Evolutionary conservation across 2,797 vertebrate species (phyloP).

Genomic region (Sebastes trivittatus): DNA sequence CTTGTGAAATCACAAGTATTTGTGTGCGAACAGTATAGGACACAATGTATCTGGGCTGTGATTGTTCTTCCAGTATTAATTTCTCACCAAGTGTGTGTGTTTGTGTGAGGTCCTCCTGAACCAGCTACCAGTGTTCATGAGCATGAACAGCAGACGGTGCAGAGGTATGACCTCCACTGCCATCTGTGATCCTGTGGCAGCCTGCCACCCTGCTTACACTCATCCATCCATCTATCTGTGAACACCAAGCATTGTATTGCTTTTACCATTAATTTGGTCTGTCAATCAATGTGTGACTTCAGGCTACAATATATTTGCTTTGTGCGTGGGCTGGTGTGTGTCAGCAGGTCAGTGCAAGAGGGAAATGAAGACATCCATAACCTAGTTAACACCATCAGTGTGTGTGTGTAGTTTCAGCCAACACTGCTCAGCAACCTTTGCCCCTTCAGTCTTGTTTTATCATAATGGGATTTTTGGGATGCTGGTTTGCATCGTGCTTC

Average conservation of each 20-base stretch:
- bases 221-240: not conserved
- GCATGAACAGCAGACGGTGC: slow-evolving; percentile 24
- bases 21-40: not conserved
- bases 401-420: not conserved
- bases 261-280: not conserved
- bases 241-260: not conserved
- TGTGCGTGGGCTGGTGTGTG: not conserved
- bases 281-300: not conserved
- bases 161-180: slow-evolving; percentile 8
- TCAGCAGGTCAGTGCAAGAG: not conserved
- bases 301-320: not conserved
- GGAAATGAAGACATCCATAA: not conserved
- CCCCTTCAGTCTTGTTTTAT: not conserved
- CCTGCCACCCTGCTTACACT: not conserved
- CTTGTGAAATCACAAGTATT: not conserved
- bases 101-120: not conserved
- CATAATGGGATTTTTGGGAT: not conserved
- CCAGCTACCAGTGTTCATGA: slow-evolving; percentile 33
- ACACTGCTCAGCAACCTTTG: not conserved
- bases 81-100: not conserved
- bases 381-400: not conserved
- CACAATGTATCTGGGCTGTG: not conserved
- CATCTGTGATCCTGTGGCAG: slow-evolving; percentile 48
- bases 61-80: not conserved
- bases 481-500: not conserved